Base-by-base conservation (phyloP, 2,113 vertebrate genomes). In the Pardalotus punctatus region DNA sequence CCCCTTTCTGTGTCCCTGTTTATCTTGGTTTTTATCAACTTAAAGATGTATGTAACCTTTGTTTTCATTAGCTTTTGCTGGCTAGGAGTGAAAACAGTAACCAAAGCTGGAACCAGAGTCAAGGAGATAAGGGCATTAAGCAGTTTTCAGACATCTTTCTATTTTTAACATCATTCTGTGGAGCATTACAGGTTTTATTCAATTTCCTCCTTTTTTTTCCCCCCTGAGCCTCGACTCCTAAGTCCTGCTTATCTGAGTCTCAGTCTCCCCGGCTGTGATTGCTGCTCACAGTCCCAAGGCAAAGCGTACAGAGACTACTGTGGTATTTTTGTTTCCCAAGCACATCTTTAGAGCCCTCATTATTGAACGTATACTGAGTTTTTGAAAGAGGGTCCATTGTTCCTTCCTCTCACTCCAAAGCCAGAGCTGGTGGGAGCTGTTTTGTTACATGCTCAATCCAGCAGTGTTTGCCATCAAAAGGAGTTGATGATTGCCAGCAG, bases 1-100 rank as follows among this genome's bases (percentile, higher is more conserved):
- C 89, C 95, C 72, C 81, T 94, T 88, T 97, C 95, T 97, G 82
- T 97, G 86, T 91, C 80, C 92, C 84, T 93, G 74, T 96, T 95
- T 94, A 83, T 96, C 95, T 97, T 94, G 67, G 58, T 93, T 96
- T 95, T 96, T 95, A 95, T 97, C 95, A 93, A 97, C 92, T 92
- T 93, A 94, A 89, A 96, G 91, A 93, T 94, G 89, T 91, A 85
- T 93, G 86, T 97, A 92, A 96, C 97, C 96, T 95, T 94, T 97
- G 93, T 97, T 97, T 97, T 94, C 94, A 73, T 96, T 96, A 95
- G 86, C 86, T 81, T 96, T 97, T 95, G 62, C 78, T 94, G 90
- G 67, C 92, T 88, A 90, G 94, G 90, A 96, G 92, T 88, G 94
- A 94, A 96, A 97, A 95, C 95, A 94, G 95, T 89, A 93, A 97